These are phyloP conservation scores for Syncerus caffer DNA, from an alignment of 2,797 vertebrate genomes.

Conservation along the genomic window DNA sequence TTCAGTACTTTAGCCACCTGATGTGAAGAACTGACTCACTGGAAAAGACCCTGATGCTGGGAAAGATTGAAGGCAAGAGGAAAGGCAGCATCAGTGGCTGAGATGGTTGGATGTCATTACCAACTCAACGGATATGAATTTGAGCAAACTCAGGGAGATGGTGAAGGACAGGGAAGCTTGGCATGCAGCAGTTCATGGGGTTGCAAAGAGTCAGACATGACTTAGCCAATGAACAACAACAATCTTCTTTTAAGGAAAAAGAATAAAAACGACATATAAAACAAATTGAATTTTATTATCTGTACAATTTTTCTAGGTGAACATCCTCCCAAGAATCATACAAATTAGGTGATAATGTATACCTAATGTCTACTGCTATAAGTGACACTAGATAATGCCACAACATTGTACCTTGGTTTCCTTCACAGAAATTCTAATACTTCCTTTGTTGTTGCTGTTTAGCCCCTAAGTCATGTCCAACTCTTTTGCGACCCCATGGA, in stretches of 20 bases:
- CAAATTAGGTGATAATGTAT: neutral
- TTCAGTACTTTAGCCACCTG: neutral
- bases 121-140: neutral
- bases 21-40: neutral
- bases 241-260: neutral
- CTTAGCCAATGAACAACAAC: neutral
- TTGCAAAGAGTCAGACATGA: neutral
- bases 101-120: neutral
- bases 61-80: neutral
- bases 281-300: neutral
- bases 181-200: rapidly evolving
- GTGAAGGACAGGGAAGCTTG: neutral
- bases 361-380: neutral
- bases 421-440: neutral
- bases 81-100: neutral
- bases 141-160: neutral
- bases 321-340: neutral
- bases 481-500: rapidly evolving
- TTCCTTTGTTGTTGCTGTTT: neutral
- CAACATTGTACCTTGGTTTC: neutral
- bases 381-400: neutral
- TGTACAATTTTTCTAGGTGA: neutral
- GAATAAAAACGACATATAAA: neutral
- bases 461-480: neutral
- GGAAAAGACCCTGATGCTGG: neutral